Conservation (phyloP, 2,888 invertebrate species). For the Stenchaetothrips biformis region DNA sequence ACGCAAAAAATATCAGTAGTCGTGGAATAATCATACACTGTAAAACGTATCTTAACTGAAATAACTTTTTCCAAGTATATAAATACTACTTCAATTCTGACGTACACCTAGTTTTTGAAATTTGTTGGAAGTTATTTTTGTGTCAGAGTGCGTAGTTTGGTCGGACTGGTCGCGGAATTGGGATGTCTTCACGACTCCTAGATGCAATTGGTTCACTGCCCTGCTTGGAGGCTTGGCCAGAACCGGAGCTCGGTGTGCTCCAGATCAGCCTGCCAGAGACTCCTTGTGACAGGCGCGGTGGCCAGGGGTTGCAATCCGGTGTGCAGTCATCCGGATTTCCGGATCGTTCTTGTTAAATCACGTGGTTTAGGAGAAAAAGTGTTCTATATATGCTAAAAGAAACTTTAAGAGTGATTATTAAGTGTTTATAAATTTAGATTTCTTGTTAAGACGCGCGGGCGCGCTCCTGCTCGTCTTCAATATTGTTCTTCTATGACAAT, state of each 20-base stretch:
- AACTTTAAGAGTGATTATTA: constrained; percentile 2
- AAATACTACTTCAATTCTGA: not conserved
- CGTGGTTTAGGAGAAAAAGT: no score
- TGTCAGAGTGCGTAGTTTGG: not conserved
- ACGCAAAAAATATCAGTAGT: not conserved
- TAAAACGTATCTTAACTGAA: not conserved
- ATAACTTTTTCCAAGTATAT: not conserved
- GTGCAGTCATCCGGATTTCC: no score
- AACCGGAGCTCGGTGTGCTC: no score
- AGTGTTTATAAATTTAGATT: not conserved
- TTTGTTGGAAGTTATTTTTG: not conserved
- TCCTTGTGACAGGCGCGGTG: no score
- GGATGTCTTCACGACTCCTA: no score
- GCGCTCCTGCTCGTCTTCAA: not conserved
- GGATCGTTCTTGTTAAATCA: no score
- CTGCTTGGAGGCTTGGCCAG: no score
- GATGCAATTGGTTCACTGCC: no score
- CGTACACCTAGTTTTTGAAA: not conserved
- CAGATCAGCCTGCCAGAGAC: no score
- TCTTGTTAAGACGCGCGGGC: not conserved
- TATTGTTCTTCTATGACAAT: not conserved
- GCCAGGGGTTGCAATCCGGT: no score
- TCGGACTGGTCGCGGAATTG: no score
- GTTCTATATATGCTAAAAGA: no score
- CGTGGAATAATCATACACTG: not conserved